Base-by-base conservation (phyloP, 1,140 invertebrate species). In the Heterodera schachtii region DNA sequence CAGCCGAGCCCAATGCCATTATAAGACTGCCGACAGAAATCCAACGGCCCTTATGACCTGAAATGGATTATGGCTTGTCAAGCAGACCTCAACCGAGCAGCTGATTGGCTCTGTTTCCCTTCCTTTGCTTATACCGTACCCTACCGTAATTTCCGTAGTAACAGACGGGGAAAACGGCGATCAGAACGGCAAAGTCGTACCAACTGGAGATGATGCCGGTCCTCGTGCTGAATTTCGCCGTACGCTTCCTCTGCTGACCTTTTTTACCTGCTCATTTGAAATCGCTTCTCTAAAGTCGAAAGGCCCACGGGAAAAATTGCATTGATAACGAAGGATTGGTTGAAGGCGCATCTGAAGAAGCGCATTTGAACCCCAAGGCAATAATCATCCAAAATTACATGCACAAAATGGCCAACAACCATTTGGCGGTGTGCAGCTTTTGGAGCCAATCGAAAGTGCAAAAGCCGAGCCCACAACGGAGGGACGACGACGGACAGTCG, bases 191-290 rank as follows among this genome's bases (percentile, higher is more conserved):
- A 70, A 89, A 90, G 79, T 89, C 88, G 74, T 89, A 89, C 88
- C 89, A 90, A 82, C 86, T 88, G 2, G 87, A 88, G 71, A 89
- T 90, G 67, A 89, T 90, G 52, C 88, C 88, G n/a, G 88, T 89
- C 69, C 90, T 89, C 13, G 89, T 89, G 82, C 88, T 89, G 79
- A 79, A 88, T 82, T 16, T 75, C 2, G 7, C 49, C 49, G 69
- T 31, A 44, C 70, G 11, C 57, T 19, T 64, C 19, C 57, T 19
- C 4, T 64, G 57, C 57, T 19, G 13, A 19, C 11, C 16, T 16
- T 16, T 81, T 69, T 19, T 43, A 90, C 87, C 87, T 89, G 31
- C 85, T 90, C 89, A 89, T 89, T 75, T 90, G 82, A 84, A 90
- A 89, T 69, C 86, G 80, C 79, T 85, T 82, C 81, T 89, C 88